Evolutionary conservation across 2,113 vertebrate species (phyloP).

Genomic region (Sinocyclocheilus anophthalmus): DNA sequence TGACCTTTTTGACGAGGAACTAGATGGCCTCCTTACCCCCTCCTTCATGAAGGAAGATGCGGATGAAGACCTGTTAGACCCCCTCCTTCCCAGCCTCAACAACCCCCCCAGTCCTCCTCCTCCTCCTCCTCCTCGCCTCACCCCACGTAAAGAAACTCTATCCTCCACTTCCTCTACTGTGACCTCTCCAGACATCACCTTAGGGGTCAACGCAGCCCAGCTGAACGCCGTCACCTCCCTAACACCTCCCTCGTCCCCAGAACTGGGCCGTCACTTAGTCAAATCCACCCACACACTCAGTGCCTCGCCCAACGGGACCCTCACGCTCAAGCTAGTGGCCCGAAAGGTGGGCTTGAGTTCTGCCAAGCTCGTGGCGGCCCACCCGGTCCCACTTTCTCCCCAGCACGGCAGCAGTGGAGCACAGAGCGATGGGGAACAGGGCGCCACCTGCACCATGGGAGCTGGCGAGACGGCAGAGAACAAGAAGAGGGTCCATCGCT

Average conservation of each 20-base stretch:
- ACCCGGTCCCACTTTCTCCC: constrained; percentile 73
- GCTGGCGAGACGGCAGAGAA: constrained; percentile 87
- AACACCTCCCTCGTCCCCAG: constrained; percentile 95
- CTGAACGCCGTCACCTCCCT: constrained; percentile 96
- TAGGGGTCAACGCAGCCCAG: constrained; percentile 90
- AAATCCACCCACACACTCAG: constrained; percentile 91
- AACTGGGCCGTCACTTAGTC: constrained; percentile 93
- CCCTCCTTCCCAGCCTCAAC: constrained; percentile 79
- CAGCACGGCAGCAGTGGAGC: constrained; percentile 64
- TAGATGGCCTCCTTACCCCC: constrained; percentile 89
- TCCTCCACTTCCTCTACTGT: constrained; percentile 79
- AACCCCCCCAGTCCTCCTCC: constrained; percentile 81
- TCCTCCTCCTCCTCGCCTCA: constrained; percentile 72
- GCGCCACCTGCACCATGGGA: constrained; percentile 67
- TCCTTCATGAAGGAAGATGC: constrained; percentile 84
- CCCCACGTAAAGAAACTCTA: constrained; percentile 76
- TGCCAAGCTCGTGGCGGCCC: constrained; percentile 80
- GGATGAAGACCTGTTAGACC: constrained; percentile 82
- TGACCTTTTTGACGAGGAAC: constrained; percentile 90
- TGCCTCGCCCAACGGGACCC: constrained; percentile 85
- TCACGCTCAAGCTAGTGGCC: constrained; percentile 92
- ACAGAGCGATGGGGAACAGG: constrained; percentile 86
- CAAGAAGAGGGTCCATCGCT: constrained; percentile 98
- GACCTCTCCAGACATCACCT: constrained; percentile 78
- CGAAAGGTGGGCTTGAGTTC: constrained; percentile 89